These are phyloP conservation scores for Zoanthus solanderi DNA, from an alignment of 92 coral and sea anemone genomes.

Conservation along the genomic window DNA sequence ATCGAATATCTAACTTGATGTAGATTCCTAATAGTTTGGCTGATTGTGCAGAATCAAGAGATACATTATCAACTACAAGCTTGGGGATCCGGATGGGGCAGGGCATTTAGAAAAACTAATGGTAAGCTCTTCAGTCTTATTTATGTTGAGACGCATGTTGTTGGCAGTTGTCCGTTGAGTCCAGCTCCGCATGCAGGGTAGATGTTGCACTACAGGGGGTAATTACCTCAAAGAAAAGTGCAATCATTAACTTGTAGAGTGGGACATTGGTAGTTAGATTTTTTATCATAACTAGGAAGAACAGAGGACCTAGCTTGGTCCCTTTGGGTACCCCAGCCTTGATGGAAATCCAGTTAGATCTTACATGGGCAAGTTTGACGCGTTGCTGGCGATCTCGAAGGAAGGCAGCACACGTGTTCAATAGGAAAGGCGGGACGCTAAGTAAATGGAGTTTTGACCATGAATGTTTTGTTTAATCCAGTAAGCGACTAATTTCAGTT, in stretches of 20 bases:
- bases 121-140: background rate
- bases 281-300: background rate
- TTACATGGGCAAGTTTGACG: slow-evolving; percentile 45
- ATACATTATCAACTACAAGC: background rate
- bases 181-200: background rate
- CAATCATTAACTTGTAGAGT: slow-evolving; percentile 57
- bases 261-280: background rate
- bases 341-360: slow-evolving; percentile 46
- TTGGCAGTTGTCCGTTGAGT: background rate
- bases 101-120: slow-evolving; percentile 4
- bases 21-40: background rate
- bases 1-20: background rate
- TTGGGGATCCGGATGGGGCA: slow-evolving; percentile 2
- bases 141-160: slow-evolving; percentile 7
- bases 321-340: background rate
- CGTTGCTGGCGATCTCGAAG: slow-evolving; percentile 62
- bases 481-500: too few species aligned
- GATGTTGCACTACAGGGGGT: too few species aligned
- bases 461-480: too few species aligned
- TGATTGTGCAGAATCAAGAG: slow-evolving; percentile 2
- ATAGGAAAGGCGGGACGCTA: slow-evolving; percentile 43
- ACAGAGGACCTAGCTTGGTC: background rate
- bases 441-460: slow-evolving; percentile 23
- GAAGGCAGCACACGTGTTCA: slow-evolving; percentile 63
- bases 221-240: slow-evolving; percentile 39